Evolutionary conservation across 2,888 invertebrate species (phyloP).

Genomic region (Spisula subtruncata): DNA sequence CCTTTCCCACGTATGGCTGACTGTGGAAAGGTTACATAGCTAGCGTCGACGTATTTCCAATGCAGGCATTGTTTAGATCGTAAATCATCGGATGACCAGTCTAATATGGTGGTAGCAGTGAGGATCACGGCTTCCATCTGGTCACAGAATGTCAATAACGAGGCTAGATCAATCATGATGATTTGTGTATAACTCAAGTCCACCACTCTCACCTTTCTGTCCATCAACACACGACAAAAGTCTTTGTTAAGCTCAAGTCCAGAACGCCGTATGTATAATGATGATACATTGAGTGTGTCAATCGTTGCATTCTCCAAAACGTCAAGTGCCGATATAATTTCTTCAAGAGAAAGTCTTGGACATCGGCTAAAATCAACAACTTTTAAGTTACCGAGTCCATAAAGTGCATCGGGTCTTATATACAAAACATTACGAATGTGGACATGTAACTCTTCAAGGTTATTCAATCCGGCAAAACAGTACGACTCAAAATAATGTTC

Average conservation of each 20-base stretch:
- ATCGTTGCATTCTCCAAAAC: neutral
- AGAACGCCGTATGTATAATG: neutral
- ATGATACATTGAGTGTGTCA: slow-evolving; percentile 13
- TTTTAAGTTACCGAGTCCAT: slow-evolving; percentile 16
- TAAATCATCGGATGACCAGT: neutral
- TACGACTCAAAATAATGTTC: neutral
- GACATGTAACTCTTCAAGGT: slow-evolving; percentile 25
- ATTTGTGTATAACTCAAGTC: slow-evolving; percentile 25
- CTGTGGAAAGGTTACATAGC: slow-evolving; percentile 6
- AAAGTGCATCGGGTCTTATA: neutral
- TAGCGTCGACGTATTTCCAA: neutral
- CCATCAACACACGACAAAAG: neutral
- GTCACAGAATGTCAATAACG: neutral
- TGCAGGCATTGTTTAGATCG: neutral
- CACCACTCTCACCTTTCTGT: neutral
- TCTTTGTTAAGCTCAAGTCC: neutral
- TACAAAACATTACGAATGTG: neutral
- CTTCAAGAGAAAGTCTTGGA: neutral
- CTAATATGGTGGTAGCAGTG: neutral
- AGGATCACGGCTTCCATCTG: slow-evolving; percentile 4
- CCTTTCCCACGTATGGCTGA: neutral
- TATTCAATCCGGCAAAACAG: slow-evolving; percentile 27
- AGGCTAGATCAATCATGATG: neutral
- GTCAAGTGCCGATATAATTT: neutral
- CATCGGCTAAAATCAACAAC: slow-evolving; percentile 32